These are phyloP conservation scores for Eupsilia transversa DNA, from an alignment of 2,888 invertebrate genomes.

Conservation along the genomic window DNA sequence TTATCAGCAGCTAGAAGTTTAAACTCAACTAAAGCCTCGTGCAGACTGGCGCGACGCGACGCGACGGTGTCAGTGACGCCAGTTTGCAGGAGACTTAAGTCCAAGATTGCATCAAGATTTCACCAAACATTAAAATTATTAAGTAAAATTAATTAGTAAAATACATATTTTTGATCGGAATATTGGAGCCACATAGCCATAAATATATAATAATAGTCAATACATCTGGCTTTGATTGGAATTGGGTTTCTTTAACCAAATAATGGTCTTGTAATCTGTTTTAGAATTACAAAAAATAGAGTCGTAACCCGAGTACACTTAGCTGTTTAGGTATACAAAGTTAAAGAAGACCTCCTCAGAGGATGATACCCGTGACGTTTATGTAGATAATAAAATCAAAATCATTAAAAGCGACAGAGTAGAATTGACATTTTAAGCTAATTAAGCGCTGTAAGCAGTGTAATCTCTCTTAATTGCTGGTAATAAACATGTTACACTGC, in stretches of 20 bases:
- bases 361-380: conserved; percentile 27
- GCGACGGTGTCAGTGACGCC: too few relatives aligned
- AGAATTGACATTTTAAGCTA: conserved; percentile 64
- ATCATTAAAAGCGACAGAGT: conserved; percentile 59
- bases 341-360: not conserved
- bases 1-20: not conserved
- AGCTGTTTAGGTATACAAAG: not conserved
- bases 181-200: too few relatives aligned
- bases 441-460: conserved; percentile 60
- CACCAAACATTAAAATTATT: not conserved
- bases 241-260: not conserved
- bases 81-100: too few relatives aligned
- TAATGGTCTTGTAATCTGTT: not conserved
- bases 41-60: too few relatives aligned
- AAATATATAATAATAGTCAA: too few relatives aligned
- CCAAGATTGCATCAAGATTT: not conserved
- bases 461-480: conserved; percentile 61
- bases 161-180: not conserved
- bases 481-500: conserved; percentile 64
- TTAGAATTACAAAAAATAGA: too few relatives aligned
- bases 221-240: not conserved
- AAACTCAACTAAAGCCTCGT: too few relatives aligned
- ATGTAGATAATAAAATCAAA: conserved; percentile 60
- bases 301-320: not conserved
- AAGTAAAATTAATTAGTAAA: not conserved